Percentiles rank a stretch among this genome's conserved stretches.
These are phyloP conservation scores for Talpa occidentalis DNA, from an alignment of 2,113 vertebrate species.

Conservation along the genomic window DNA sequence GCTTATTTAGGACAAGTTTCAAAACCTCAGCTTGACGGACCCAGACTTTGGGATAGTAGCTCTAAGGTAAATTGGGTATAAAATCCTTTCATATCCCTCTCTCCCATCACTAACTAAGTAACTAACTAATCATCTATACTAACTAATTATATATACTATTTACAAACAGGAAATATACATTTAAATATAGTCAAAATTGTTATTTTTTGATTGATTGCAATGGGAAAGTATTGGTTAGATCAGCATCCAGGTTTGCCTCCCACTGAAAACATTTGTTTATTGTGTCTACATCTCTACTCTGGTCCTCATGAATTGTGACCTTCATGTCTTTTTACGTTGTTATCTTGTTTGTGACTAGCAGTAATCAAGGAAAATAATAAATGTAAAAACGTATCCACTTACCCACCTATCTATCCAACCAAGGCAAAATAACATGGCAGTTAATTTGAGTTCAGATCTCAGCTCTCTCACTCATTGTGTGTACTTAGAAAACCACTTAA, in stretches of 20 bases:
- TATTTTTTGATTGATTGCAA: slow-evolving; percentile 11
- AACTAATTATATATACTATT: neutral
- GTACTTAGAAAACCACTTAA: neutral
- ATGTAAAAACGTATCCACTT: neutral
- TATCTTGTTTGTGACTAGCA: neutral
- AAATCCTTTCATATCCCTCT: neutral
- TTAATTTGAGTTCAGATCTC: neutral
- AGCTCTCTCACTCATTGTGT: neutral
- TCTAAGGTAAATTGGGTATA: neutral
- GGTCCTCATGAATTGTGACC: neutral
- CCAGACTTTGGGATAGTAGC: neutral
- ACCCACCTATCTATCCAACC: neutral
- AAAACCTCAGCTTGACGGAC: neutral
- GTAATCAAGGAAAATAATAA: slow-evolving; percentile 1
- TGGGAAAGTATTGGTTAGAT: neutral
- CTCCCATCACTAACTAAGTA: neutral
- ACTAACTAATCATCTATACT: too few species aligned
- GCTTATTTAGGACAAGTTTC: neutral
- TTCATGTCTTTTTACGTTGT: slow-evolving; percentile 25
- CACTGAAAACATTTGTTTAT: neutral
- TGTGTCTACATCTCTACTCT: neutral
- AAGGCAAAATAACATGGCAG: neutral
- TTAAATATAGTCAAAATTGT: neutral
- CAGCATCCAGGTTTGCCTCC: neutral
- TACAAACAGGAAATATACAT: neutral